Conservation (phyloP, 2,113 vertebrate species). For the Gambusia holbrooki region DNA sequence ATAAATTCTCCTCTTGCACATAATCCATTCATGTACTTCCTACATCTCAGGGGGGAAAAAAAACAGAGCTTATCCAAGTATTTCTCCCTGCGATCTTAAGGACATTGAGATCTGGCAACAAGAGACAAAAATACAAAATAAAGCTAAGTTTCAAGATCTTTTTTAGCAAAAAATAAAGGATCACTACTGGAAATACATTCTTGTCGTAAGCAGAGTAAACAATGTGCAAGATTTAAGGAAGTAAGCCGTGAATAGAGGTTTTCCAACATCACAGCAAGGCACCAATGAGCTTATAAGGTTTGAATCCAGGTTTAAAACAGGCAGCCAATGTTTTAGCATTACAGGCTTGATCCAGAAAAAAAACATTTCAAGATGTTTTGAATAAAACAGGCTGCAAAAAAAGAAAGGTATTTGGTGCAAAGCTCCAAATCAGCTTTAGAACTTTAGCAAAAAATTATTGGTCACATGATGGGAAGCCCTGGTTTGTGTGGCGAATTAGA, state of each 20-base stretch:
- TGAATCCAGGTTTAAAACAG: neutral
- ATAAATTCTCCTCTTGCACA: neutral
- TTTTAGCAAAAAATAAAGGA: neutral
- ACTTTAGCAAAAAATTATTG: slow-evolving; percentile 45
- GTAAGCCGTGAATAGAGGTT: neutral
- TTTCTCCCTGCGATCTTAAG: neutral
- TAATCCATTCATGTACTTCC: neutral
- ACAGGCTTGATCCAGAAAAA: too few relatives aligned
- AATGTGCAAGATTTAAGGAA: neutral
- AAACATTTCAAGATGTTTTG: too few relatives aligned
- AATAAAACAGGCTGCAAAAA: too few relatives aligned
- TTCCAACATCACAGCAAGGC: neutral
- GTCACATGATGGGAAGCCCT: neutral
- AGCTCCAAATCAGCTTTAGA: slow-evolving; percentile 21
- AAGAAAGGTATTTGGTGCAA: neutral
- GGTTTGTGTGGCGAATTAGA: neutral
- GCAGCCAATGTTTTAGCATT: too few relatives aligned
- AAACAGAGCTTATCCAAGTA: neutral
- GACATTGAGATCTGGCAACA: too few relatives aligned
- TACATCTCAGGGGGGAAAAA: neutral
- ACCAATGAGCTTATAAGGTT: neutral
- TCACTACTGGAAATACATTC: neutral
- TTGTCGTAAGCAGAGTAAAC: neutral
- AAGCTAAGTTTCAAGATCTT: neutral
- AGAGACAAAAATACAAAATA: neutral